Evolutionary conservation across 2,888 invertebrate genomes (phyloP).

Genomic region (Megaustenia siamemsis): DNA sequence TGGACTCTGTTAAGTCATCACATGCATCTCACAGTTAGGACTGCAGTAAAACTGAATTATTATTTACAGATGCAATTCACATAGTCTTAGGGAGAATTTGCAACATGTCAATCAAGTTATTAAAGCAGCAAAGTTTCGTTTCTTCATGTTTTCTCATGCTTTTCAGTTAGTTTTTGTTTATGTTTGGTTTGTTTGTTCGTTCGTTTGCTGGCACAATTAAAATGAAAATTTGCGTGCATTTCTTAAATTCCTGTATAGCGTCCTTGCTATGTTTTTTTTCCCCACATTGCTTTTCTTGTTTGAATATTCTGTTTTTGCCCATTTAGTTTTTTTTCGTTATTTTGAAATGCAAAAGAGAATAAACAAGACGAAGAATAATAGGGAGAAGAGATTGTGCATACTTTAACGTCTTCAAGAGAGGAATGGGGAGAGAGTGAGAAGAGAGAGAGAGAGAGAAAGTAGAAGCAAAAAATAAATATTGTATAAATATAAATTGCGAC

Average conservation of each 20-base stretch:
- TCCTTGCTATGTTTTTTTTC: not conserved
- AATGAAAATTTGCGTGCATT: not conserved
- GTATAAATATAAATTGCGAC: too few species aligned
- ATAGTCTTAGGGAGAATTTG: not conserved
- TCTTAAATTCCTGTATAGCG: not conserved
- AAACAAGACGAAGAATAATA: not conserved
- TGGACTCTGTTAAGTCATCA: conserved; percentile 25
- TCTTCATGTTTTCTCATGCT: not conserved
- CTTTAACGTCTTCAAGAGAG: not conserved
- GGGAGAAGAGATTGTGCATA: not conserved
- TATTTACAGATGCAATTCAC: conserved; percentile 9
- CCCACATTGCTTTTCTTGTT: not conserved
- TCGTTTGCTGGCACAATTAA: conserved; percentile 1
- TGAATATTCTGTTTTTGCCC: not conserved
- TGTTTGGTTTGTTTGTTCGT: conserved; percentile 5
- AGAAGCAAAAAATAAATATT: too few species aligned
- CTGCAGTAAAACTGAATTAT: too few species aligned
- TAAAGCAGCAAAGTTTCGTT: not conserved
- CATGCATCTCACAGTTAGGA: conserved; percentile 4
- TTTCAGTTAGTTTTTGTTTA: not conserved
- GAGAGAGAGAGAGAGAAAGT: too few species aligned
- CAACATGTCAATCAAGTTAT: conserved; percentile 21
- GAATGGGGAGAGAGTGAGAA: too few species aligned
- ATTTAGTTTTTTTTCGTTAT: not conserved
- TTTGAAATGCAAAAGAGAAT: not conserved